Percentiles rank a stretch among this genome's conserved stretches.
phyloP scores from a whole-genome alignment of 2,888 invertebrate genomes.

The Heliconius ethilla region DNA sequence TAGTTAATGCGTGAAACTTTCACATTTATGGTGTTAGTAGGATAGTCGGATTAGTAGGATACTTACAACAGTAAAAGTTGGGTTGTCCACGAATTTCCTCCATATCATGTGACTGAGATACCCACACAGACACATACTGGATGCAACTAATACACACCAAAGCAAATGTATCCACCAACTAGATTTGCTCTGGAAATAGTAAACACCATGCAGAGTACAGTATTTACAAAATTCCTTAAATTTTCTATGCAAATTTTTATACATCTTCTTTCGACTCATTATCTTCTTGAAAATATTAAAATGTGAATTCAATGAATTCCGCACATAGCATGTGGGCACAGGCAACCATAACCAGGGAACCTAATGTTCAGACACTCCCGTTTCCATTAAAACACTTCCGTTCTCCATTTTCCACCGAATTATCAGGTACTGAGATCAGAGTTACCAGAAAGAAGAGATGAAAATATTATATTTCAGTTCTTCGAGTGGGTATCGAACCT shows the following conservation, averaged over 20 bases:
- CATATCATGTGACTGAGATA: conserved; percentile 70
- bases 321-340: too few relatives aligned
- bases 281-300: neutral
- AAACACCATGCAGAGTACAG: conserved; percentile 65
- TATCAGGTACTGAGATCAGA: too few relatives aligned
- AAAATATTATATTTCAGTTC: too few relatives aligned
- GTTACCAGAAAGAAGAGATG: too few relatives aligned
- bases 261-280: neutral
- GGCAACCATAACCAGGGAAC: too few relatives aligned
- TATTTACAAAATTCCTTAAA: conserved; percentile 59
- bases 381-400: too few relatives aligned
- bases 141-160: conserved; percentile 58
- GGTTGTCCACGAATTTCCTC: conserved; percentile 65
- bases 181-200: conserved; percentile 57
- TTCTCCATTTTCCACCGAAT: too few relatives aligned
- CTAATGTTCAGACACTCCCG: too few relatives aligned
- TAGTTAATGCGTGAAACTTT: too few relatives aligned
- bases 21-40: too few relatives aligned
- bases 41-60: neutral
- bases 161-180: conserved; percentile 50
- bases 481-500: too few relatives aligned
- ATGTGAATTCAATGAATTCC: neutral
- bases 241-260: conserved; percentile 41
- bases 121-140: conserved; percentile 58
- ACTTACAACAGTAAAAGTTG: conserved; percentile 72